A percentile compares a stretch with the other conserved stretches of the same genome.
Evolutionary conservation across 23 tunicate species (phyloP).

Genomic region (Clavelina lepadiformis): DNA sequence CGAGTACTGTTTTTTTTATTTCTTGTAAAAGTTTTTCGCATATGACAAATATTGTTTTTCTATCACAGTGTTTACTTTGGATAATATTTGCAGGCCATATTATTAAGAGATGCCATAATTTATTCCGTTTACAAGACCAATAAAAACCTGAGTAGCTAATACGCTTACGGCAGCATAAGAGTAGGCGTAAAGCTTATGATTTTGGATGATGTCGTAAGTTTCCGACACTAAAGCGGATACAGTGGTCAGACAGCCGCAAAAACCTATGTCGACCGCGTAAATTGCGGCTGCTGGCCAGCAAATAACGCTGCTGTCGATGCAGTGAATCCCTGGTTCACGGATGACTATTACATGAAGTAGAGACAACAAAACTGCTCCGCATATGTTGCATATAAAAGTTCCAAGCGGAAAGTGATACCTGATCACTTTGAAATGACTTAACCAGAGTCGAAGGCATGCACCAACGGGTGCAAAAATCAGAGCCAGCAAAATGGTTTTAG

Average conservation of each 20-base stretch:
- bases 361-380: background rate
- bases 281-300: conserved; percentile 3
- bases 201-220: background rate
- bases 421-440: background rate
- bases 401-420: conserved; percentile 10
- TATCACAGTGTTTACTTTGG: too few relatives aligned
- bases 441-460: conserved; percentile 5
- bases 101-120: background rate
- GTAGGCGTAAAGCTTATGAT: background rate
- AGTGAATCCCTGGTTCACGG: background rate
- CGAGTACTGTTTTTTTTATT: too few relatives aligned
- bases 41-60: too few relatives aligned
- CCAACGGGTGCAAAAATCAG: conserved; percentile 14
- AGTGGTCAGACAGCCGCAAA: conserved; percentile 13
- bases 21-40: too few relatives aligned
- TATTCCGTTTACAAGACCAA: conserved; percentile 7
- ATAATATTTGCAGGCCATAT: background rate
- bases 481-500: conserved; percentile 3
- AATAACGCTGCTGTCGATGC: background rate
- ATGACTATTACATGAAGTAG: conserved; percentile 6
- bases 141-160: background rate
- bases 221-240: conserved; percentile 1
- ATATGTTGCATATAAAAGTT: conserved; percentile 1
- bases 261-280: conserved; percentile 5
- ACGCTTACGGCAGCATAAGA: background rate